A percentile compares a stretch with the other conserved stretches of the same genome.
These are phyloP conservation scores for Channa argus DNA, from an alignment of 2,113 vertebrate genomes.

Conservation along the genomic window DNA sequence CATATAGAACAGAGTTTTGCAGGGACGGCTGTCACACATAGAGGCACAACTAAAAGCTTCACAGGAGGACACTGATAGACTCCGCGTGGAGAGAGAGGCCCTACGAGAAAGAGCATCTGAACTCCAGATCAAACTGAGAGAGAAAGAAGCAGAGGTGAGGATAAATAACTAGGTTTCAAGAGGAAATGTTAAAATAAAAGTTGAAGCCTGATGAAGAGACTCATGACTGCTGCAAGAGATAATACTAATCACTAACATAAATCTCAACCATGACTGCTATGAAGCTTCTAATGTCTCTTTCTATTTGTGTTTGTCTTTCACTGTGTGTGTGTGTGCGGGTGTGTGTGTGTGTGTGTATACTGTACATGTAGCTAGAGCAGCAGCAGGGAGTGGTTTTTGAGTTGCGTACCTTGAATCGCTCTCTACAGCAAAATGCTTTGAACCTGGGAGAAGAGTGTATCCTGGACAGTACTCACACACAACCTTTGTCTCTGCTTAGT, in stretches of 20 bases:
- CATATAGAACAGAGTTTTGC: constrained; percentile 78
- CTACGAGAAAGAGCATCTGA: constrained; percentile 73
- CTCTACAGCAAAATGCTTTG: constrained; percentile 79
- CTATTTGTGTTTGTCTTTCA: constrained; percentile 20
- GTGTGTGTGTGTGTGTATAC: constrained; percentile 38
- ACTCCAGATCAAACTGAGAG: constrained; percentile 73
- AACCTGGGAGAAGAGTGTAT: constrained; percentile 79
- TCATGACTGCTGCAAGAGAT: constrained; percentile 1
- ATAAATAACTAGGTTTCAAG: not conserved
- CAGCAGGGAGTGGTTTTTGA: constrained; percentile 84
- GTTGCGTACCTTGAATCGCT: constrained; percentile 81
- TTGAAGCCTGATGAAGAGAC: not conserved
- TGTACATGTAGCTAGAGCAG: constrained; percentile 79
- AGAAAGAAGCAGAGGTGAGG: constrained; percentile 83
- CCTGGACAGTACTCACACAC: constrained; percentile 69
- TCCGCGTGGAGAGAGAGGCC: constrained; percentile 71
- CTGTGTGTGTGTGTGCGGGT: constrained; percentile 5
- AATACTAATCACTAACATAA: constrained; percentile 33
- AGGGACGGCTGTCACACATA: constrained; percentile 74
- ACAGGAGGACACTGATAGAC: constrained; percentile 74
- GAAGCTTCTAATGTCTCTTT: not conserved
- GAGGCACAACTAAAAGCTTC: constrained; percentile 69
- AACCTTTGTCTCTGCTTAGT: constrained; percentile 82
- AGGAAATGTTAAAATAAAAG: not conserved
- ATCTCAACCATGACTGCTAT: constrained; percentile 20